Evolutionary conservation across 2,797 vertebrate species (phyloP).

Genomic region (Vultur gryphus): DNA sequence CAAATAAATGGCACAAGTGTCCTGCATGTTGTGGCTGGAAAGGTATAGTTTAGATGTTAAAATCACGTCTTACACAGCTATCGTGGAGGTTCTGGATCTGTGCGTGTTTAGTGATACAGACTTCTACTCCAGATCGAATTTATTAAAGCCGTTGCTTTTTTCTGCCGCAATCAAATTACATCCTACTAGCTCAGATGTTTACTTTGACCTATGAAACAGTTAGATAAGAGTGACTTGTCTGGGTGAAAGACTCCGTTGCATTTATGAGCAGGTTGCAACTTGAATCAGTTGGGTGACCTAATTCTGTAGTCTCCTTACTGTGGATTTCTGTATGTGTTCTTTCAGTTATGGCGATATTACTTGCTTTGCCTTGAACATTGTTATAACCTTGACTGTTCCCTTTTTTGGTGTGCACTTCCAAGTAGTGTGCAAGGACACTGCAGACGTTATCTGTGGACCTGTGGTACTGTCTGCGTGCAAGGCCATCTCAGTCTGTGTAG

Average conservation of each 20-base stretch:
- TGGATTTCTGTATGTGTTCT: neutral
- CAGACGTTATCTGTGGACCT: neutral
- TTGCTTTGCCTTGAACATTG: neutral
- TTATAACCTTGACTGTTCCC: neutral
- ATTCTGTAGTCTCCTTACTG: neutral
- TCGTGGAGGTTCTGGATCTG: neutral
- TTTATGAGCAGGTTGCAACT: neutral
- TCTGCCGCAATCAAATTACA: neutral
- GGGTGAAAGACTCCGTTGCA: neutral
- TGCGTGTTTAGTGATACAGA: neutral
- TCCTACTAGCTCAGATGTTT: neutral
- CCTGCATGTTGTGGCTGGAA: neutral
- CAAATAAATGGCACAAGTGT: neutral
- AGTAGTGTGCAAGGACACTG: no score
- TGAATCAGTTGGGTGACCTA: neutral
- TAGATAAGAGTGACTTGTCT: neutral
- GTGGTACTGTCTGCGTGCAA: neutral
- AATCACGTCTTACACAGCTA: rapidly evolving
- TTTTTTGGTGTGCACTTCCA: rapidly evolving
- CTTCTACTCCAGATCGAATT: neutral
- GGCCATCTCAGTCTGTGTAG: neutral
- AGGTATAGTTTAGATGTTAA: neutral
- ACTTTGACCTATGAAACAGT: neutral
- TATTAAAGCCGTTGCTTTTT: neutral
- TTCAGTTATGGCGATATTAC: neutral